Conservation (phyloP, 2,797 vertebrate species). For the Pogoniulus pusillus region DNA sequence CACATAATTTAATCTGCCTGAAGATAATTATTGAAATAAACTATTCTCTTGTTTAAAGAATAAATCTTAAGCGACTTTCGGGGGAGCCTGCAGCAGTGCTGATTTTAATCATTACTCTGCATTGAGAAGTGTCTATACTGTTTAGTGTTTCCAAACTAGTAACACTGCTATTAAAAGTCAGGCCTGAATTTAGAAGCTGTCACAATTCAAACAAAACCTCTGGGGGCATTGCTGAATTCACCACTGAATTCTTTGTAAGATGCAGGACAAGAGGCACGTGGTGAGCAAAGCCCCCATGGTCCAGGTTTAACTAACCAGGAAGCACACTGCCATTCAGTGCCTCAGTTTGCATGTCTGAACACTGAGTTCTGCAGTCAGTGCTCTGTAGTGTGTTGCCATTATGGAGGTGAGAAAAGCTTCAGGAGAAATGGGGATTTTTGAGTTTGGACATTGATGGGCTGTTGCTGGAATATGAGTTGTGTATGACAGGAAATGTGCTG, state of each 20-base stretch:
- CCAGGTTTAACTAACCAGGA: neutral
- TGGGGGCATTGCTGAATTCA: neutral
- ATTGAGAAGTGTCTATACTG: neutral
- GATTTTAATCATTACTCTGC: constrained; percentile 39
- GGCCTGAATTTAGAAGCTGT: constrained; percentile 4
- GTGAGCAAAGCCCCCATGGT: neutral
- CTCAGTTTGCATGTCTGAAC: neutral
- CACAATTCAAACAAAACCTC: neutral
- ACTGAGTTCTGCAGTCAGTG: fast-evolving
- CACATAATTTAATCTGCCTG: constrained; percentile 58
- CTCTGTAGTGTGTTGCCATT: neutral
- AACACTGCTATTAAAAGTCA: neutral
- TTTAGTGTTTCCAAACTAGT: constrained; percentile 15
- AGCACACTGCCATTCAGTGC: neutral
- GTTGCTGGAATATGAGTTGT: neutral
- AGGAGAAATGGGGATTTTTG: neutral
- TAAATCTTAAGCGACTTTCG: constrained; percentile 42
- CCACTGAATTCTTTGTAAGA: neutral
- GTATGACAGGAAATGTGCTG: constrained; percentile 51
- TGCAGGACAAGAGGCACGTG: neutral
- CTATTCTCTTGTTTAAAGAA: constrained; percentile 60
- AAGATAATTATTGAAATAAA: constrained; percentile 69
- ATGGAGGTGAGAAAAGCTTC: neutral
- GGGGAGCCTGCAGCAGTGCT: constrained; percentile 37
- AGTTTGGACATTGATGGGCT: neutral